Evolutionary conservation across 2,888 invertebrate genomes (phyloP), one percentile per base, ranked within the genome.

Genomic region (Lutraria lutraria): DNA sequence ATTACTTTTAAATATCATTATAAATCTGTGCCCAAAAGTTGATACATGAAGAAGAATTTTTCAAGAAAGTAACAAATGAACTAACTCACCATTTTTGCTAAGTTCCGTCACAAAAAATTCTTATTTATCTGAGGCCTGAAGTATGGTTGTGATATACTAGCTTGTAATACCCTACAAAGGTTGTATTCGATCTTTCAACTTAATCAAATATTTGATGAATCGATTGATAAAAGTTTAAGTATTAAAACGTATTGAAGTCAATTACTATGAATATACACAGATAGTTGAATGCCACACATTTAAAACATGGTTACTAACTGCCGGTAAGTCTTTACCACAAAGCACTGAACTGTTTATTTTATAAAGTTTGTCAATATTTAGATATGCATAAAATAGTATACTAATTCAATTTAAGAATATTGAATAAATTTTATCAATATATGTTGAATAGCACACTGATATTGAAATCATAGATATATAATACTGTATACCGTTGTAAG

Each of bases 181-280:
- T 43, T 43, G 21, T 68, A 25, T 68, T 68, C 19, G 56, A 25
- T 68, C 25, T 25, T 21, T 68, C n/a, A n/a, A 68, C 63, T 68
- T 68, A 68, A 68, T 68, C 63, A 68, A 68, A 68, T 68, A 68
- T 25, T 68, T 68, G 63, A 68, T 63, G 63, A 68, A n/a, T 68
- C 63, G 63, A 68, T 68, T 68, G 63, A 68, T 25, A 25, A 8
- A 68, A 25, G 25, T 25, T 68, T 68, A 25, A 68, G 63, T 12
- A 25, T 68, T 68, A 68, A 68, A 60, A 68, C 25, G 25, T 10
- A n/a, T 68, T 68, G 25, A 25, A 68, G 63, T 68, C 25, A 68
- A 43, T 25, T 68, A 12, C 16, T 25, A 68, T 25, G 12, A 10
- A 68, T 25, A 25, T 68, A 68, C 25, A 8, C n/a, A 25, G 63